These are phyloP conservation scores for Pristionchus japonicus DNA, from an alignment of 2,888 invertebrate species.

Conservation along the genomic window DNA sequence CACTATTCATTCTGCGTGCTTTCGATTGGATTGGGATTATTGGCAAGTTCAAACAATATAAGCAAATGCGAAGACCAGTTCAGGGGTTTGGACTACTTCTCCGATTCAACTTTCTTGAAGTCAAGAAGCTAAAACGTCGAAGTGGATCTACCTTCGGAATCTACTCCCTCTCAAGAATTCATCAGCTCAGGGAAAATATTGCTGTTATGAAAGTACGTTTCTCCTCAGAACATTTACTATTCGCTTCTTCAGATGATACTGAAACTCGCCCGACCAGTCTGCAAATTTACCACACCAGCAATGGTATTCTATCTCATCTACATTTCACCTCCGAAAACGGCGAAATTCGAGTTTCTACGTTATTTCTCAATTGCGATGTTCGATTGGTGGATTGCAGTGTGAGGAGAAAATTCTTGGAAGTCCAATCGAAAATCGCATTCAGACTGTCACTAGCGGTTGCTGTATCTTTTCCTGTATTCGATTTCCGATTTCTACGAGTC, in stretches of 20 bases:
- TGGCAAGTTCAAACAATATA: not conserved
- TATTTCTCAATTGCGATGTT: not conserved
- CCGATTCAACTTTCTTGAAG: not conserved
- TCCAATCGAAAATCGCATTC: not conserved
- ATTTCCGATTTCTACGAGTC: not conserved
- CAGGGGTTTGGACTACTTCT: not conserved
- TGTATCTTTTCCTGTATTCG: not conserved
- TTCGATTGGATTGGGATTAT: not conserved
- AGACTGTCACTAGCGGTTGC: not conserved
- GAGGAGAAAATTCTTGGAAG: not conserved
- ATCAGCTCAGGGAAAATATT: not conserved
- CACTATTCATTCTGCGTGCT: not conserved
- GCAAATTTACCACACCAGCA: not conserved
- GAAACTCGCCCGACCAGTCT: not conserved
- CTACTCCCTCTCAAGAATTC: not conserved
- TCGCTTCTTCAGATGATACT: not conserved
- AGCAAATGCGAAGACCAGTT: not conserved
- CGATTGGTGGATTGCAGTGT: constrained; percentile 23
- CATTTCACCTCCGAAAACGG: not conserved
- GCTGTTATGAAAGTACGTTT: not conserved
- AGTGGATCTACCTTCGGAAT: not conserved
- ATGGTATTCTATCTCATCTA: not conserved
- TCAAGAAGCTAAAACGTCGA: not conserved
- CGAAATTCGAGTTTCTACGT: not conserved
- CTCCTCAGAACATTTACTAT: no score